Percentiles rank a stretch among this genome's conserved stretches.
Evolutionary conservation across 2,888 invertebrate genomes (phyloP).

Genomic region (Lysandra coridon): DNA sequence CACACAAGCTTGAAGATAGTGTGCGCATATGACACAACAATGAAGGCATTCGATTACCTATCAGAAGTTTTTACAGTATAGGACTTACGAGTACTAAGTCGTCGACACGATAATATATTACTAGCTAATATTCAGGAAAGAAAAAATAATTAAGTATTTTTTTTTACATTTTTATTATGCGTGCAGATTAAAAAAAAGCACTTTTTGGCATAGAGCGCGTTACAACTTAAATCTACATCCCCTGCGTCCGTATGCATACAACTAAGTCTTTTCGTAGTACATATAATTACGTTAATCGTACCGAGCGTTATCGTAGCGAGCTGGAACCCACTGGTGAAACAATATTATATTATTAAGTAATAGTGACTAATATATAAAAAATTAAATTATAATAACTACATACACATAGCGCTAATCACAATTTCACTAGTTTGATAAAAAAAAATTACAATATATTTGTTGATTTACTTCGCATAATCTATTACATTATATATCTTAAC

Average conservation of each 20-base stretch:
- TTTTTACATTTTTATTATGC: conserved; percentile 25
- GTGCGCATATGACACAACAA: background rate
- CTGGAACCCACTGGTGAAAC: conserved; percentile 3
- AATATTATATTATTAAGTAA: conserved; percentile 28
- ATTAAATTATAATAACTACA: conserved; percentile 29
- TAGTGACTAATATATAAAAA: conserved; percentile 24
- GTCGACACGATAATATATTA: background rate
- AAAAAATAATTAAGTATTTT: conserved; percentile 8
- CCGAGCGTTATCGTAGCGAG: background rate
- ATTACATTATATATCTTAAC: conserved; percentile 5
- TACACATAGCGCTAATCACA: conserved; percentile 31
- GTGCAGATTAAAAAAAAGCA: conserved; percentile 25
- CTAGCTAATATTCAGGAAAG: conserved; percentile 4
- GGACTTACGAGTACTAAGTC: background rate
- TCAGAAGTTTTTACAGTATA: background rate
- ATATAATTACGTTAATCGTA: conserved; percentile 24
- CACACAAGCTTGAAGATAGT: background rate
- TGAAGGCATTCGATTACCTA: background rate
- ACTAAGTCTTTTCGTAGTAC: conserved; percentile 29
- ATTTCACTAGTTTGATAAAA: conserved; percentile 28
- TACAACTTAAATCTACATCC: conserved; percentile 19
- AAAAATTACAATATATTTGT: conserved; percentile 26
- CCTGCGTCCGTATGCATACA: background rate
- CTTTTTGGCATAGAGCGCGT: conserved; percentile 27
- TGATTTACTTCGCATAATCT: conserved; percentile 26